These are phyloP conservation scores for Phrynocephalus versicolor DNA, from an alignment of 2,113 vertebrate species.

Conservation along the genomic window DNA sequence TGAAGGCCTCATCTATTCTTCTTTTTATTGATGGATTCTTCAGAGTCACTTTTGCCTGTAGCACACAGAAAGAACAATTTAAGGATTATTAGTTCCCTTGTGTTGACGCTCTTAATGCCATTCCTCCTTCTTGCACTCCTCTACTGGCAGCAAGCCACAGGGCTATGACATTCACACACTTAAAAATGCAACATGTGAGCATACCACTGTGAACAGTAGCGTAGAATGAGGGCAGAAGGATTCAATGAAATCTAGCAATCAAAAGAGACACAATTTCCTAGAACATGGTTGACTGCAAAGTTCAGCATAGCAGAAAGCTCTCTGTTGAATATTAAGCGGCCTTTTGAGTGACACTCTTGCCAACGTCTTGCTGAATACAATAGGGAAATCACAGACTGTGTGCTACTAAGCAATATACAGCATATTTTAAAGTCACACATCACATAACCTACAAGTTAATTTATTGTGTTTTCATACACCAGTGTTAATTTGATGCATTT, in stretches of 20 bases:
- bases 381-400: background rate
- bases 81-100: background rate
- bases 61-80: slow-evolving; percentile 29
- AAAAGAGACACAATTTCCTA: background rate
- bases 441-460: background rate
- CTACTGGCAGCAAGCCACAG: slow-evolving; percentile 13
- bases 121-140: background rate
- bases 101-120: slow-evolving; percentile 7
- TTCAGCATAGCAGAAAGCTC: slow-evolving; percentile 7
- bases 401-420: background rate
- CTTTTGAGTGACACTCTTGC: background rate
- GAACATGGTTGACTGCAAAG: slow-evolving; percentile 10
- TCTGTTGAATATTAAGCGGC: slow-evolving; percentile 7
- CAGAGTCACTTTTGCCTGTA: slow-evolving; percentile 90
- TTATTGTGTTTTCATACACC: background rate
- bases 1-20: slow-evolving; percentile 86
- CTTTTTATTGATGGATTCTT: slow-evolving; percentile 89
- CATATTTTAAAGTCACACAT: background rate
- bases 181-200: slow-evolving; percentile 16
- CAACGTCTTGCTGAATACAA: background rate
- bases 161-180: slow-evolving; percentile 22
- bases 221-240: background rate
- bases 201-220: background rate
- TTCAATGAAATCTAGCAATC: slow-evolving; percentile 25
- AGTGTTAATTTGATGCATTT: background rate